A percentile compares a stretch with the other conserved stretches of the same genome.
These are phyloP conservation scores for Sarcophaga rosellei DNA, from an alignment of 2,888 invertebrate species.

Conservation along the genomic window DNA sequence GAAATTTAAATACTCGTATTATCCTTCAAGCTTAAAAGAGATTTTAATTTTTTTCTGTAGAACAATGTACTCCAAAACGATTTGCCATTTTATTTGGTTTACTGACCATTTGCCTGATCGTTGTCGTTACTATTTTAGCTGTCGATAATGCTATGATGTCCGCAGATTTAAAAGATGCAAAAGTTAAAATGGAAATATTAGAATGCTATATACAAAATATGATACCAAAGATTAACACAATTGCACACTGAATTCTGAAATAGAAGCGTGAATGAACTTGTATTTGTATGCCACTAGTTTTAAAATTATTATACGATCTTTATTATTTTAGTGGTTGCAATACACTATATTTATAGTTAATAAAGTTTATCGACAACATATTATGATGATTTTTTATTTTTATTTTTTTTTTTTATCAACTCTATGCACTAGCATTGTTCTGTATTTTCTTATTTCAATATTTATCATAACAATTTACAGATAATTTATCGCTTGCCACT, in stretches of 20 bases:
- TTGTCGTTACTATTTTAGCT: slow-evolving; percentile 73
- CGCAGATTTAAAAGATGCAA: slow-evolving; percentile 64
- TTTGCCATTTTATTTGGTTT: slow-evolving; percentile 75
- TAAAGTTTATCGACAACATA: no score
- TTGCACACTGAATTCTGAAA: background rate
- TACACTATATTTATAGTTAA: no score
- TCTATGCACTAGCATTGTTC: no score
- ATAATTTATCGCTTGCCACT: slow-evolving; percentile 76
- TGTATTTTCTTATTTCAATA: background rate
- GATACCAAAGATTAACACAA: background rate
- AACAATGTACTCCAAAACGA: slow-evolving; percentile 68
- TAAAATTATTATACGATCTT: no score
- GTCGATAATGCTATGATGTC: slow-evolving; percentile 72
- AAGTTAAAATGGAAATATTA: slow-evolving; percentile 57
- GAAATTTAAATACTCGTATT: no score
- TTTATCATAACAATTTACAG: slow-evolving; percentile 64
- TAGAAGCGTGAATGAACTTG: no score
- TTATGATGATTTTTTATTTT: no score
- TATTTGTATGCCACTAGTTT: no score
- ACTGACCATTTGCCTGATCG: slow-evolving; percentile 71
- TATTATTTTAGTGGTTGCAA: no score
- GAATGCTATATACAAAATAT: slow-evolving; percentile 53
- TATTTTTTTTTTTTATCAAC: no score
- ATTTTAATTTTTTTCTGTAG: background rate
- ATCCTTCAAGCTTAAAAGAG: no score